Conservation (phyloP, 2,888 invertebrate genomes). For the Orthosia gracilis region DNA sequence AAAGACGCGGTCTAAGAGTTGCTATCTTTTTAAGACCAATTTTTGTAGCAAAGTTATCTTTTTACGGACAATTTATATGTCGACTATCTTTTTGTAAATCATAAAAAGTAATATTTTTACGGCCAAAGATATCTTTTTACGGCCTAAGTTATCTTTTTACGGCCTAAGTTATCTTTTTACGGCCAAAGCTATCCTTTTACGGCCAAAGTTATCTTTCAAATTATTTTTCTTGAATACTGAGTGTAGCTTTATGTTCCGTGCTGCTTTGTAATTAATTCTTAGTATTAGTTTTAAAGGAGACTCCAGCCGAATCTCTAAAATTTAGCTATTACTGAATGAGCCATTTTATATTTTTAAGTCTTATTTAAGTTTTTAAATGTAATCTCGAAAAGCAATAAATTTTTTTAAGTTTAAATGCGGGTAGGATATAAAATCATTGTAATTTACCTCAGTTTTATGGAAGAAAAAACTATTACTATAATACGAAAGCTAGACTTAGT, state of each 20-base stretch:
- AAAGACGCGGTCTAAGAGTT: constrained; percentile 29
- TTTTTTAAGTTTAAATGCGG: constrained; percentile 21
- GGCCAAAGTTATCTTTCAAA: no score
- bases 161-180: not conserved
- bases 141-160: not conserved
- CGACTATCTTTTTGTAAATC: not conserved
- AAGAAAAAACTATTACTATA: not conserved
- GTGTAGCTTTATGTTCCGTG: not conserved
- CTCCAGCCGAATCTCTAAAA: constrained; percentile 27
- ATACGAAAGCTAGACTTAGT: no score
- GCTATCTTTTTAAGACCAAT: not conserved
- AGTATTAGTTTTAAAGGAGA: not conserved
- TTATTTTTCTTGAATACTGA: no score
- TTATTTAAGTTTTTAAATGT: constrained; percentile 16
- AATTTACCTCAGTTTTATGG: not conserved
- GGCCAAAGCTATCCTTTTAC: not conserved
- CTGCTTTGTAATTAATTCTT: not conserved
- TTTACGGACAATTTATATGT: not conserved
- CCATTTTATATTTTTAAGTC: constrained; percentile 49
- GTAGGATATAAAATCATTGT: not conserved
- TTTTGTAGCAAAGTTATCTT: not conserved
- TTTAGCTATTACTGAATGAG: constrained; percentile 34
- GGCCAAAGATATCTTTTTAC: not conserved
- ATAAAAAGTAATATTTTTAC: not conserved
- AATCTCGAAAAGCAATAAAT: constrained; percentile 37